phyloP scores from a whole-genome alignment of 35 echinoderm and acorn worm genomes.

The Holothuria glaberrima region DNA sequence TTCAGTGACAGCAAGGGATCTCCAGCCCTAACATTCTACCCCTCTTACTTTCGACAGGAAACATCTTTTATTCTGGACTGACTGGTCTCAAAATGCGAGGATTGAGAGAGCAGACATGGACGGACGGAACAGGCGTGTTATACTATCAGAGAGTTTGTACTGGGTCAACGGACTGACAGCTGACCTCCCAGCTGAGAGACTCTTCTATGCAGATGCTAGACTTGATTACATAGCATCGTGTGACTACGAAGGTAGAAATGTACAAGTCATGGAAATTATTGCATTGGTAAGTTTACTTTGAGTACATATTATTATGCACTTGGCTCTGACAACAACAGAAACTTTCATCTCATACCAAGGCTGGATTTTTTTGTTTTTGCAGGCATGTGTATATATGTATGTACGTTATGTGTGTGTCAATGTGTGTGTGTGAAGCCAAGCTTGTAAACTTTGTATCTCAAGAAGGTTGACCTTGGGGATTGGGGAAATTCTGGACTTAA shows the following conservation, averaged over 20 bases:
- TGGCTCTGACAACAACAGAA: too few relatives aligned
- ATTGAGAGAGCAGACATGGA: conserved; percentile 82
- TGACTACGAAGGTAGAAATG: conserved; percentile 72
- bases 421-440: too few relatives aligned
- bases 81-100: conserved; percentile 41
- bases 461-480: too few relatives aligned
- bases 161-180: conserved; percentile 70
- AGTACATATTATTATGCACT: too few relatives aligned
- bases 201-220: conserved; percentile 70
- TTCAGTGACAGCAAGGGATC: too few relatives aligned
- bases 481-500: too few relatives aligned
- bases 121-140: conserved; percentile 60
- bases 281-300: conserved; percentile 41
- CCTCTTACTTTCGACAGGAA: conserved; percentile 53
- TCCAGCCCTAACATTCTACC: too few relatives aligned
- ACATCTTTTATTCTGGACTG: conserved; percentile 76
- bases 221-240: conserved; percentile 78
- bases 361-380: too few relatives aligned
- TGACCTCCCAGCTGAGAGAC: conserved; percentile 66
- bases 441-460: too few relatives aligned
- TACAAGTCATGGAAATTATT: conserved; percentile 7
- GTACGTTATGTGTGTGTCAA: too few relatives aligned
- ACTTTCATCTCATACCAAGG: too few relatives aligned
- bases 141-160: conserved; percentile 58
- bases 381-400: too few relatives aligned